Evolutionary conservation across 2,888 invertebrate genomes (phyloP).

Genomic region (Galeopsomyia nigrocyanea): DNA sequence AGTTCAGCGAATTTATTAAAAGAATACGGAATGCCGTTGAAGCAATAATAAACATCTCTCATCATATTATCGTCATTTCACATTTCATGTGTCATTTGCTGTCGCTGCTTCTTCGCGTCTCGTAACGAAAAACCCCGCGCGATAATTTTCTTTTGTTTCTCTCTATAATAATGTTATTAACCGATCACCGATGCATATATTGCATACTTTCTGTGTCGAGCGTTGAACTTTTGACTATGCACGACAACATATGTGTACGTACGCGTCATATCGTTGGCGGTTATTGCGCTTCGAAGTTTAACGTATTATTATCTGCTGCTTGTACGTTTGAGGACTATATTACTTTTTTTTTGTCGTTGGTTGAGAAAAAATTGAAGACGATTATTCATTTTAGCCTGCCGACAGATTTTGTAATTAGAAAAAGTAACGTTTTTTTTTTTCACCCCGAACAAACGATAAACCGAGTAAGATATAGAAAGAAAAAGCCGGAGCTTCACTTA

Average conservation of each 20-base stretch:
- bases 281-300: too few relatives aligned
- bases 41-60: too few relatives aligned
- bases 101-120: neutral
- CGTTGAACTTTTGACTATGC: slow-evolving; percentile 24
- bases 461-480: slow-evolving; percentile 2
- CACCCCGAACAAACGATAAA: neutral
- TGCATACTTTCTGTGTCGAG: slow-evolving; percentile 18
- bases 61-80: slow-evolving; percentile 6
- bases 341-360: too few relatives aligned
- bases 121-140: neutral
- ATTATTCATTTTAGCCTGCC: neutral
- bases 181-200: neutral
- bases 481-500: neutral
- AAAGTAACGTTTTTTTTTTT: slow-evolving; percentile 21
- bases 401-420: slow-evolving; percentile 17
- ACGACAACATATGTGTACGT: neutral
- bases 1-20: slow-evolving; percentile 22
- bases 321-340: too few relatives aligned
- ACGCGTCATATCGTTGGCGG: too few relatives aligned
- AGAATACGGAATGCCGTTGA: neutral
- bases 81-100: slow-evolving; percentile 20
- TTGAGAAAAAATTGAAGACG: too few relatives aligned
- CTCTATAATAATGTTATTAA: neutral
- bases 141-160: neutral
- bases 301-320: too few relatives aligned